These are phyloP conservation scores for Dicycla oo DNA, from an alignment of 2,888 invertebrate genomes.

Conservation along the genomic window DNA sequence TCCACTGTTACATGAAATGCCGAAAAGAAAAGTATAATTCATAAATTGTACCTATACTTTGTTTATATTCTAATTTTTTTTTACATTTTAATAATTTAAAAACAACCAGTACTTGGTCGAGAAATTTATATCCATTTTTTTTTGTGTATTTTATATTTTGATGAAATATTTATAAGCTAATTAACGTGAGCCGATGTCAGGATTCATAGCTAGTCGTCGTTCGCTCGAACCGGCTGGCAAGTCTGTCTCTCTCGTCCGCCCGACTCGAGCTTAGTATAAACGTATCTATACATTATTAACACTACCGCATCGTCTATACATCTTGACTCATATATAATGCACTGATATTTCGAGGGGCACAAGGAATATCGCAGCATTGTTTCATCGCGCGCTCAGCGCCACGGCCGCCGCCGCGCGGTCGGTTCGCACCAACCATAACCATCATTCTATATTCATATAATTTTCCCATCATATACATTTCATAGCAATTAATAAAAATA, in stretches of 20 bases:
- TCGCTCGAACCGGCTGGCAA: conserved; percentile 88
- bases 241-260: conserved; percentile 79
- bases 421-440: conserved; percentile 67
- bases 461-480: conserved; percentile 76
- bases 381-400: conserved; percentile 74
- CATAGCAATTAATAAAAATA: conserved; percentile 83
- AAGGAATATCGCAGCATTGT: conserved; percentile 89
- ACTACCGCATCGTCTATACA: conserved; percentile 86
- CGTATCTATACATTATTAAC: conserved; percentile 87
- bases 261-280: conserved; percentile 87
- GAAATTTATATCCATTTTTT: conserved; percentile 90
- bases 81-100: conserved; percentile 91
- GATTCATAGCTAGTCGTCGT: conserved; percentile 91
- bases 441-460: conserved; percentile 65
- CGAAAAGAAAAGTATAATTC: conserved; percentile 90
- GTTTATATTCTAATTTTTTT: conserved; percentile 90
- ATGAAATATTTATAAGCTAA: conserved; percentile 91
- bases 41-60: conserved; percentile 91
- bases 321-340: conserved; percentile 88
- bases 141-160: conserved; percentile 91
- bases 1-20: conserved; percentile 88
- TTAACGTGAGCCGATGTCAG: conserved; percentile 91
- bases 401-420: conserved; percentile 74
- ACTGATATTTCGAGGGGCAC: conserved; percentile 89
- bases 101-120: conserved; percentile 90